Evolutionary conservation across 30 jellyfish, hydroid and myxozoan genomes (phyloP).

Genomic region (Pelagia noctiluca): DNA sequence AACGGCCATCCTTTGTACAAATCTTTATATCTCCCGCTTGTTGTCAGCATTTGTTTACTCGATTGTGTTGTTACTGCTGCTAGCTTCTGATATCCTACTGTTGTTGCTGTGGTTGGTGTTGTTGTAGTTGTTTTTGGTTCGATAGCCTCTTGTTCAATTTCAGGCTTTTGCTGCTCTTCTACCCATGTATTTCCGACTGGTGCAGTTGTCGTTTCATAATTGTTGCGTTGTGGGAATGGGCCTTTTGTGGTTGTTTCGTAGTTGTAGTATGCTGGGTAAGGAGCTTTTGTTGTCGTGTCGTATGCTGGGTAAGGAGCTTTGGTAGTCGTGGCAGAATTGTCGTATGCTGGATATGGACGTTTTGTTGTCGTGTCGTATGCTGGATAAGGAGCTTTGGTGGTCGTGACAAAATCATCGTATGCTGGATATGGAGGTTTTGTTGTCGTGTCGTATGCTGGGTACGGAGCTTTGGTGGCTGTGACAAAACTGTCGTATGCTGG

Average conservation of each 20-base stretch:
- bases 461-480: background rate
- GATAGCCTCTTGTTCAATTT: background rate
- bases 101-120: background rate
- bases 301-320: constrained; percentile 13
- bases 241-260: constrained; percentile 33
- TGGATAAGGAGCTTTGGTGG: background rate
- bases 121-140: background rate
- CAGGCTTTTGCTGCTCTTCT: constrained; percentile 31
- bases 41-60: background rate
- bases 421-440: background rate
- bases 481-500: too few relatives aligned
- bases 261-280: constrained; percentile 5
- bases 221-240: too few relatives aligned
- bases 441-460: too few relatives aligned
- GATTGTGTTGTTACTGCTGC: constrained; percentile 15
- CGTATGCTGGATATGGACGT: constrained; percentile 2
- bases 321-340: background rate
- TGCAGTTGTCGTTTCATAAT: too few relatives aligned
- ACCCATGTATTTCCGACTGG: background rate
- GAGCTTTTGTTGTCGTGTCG: constrained; percentile 11
- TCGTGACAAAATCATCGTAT: too few relatives aligned
- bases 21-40: background rate
- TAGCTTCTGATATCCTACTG: background rate
- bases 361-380: too few relatives aligned
- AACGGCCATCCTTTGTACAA: constrained; percentile 46